phyloP scores from a whole-genome alignment of 2,797 vertebrate species.

The Morus bassanus region DNA sequence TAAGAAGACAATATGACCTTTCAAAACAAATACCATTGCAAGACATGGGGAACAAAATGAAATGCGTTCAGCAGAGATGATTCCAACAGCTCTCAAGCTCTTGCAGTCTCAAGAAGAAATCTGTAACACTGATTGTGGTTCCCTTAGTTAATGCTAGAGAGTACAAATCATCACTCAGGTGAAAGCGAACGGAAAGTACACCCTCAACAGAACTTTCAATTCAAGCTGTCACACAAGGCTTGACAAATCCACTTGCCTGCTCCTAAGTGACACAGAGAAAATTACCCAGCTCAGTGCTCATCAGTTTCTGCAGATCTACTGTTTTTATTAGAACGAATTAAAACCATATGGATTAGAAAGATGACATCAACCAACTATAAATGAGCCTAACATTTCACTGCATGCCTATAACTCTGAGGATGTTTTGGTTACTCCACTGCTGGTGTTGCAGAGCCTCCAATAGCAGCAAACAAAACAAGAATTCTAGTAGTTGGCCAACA shows the following conservation, averaged over 20 bases:
- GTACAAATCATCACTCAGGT: not conserved
- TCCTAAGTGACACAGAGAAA: not conserved
- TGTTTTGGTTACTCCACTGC: not conserved
- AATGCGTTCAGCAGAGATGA: not conserved
- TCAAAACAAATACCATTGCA: not conserved
- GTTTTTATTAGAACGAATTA: not conserved
- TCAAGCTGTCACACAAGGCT: not conserved
- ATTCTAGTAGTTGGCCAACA: not conserved
- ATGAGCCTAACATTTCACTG: not conserved
- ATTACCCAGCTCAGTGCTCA: not conserved
- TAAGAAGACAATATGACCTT: not conserved
- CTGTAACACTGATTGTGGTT: fast-evolving
- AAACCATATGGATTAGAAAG: not conserved
- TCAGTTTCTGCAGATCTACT: not conserved
- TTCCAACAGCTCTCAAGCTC: not conserved
- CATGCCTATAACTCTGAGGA: not conserved
- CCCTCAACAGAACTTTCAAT: not conserved
- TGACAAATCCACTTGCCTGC: not conserved
- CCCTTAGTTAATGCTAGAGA: not conserved
- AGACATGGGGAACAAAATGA: not conserved
- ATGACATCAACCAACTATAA: not conserved
- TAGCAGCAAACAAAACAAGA: not conserved
- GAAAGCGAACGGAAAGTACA: not conserved
- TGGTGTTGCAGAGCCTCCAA: not conserved
- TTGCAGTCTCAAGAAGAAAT: not conserved